Conservation (phyloP, 2,797 vertebrate species). For the Sphenodon punctatus region DNA sequence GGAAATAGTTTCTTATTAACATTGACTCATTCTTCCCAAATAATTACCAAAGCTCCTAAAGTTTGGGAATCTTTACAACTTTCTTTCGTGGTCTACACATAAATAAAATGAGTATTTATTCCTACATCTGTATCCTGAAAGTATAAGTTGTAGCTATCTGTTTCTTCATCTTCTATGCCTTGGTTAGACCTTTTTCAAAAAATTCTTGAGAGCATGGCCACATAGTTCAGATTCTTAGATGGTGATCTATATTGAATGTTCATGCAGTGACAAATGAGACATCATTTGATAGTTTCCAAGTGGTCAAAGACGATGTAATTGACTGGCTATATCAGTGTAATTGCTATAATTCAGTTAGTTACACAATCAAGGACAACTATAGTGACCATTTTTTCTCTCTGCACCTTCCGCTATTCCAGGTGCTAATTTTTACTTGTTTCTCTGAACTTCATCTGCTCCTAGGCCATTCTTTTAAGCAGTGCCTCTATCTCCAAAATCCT, state of each 20-base stretch:
- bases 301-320: neutral
- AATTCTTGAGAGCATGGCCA: neutral
- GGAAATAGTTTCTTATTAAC: neutral
- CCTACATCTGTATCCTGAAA: neutral
- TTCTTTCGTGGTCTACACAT: neutral
- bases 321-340: too few species aligned
- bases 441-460: neutral
- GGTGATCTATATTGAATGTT: neutral
- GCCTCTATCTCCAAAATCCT: neutral
- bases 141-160: neutral
- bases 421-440: neutral
- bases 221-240: neutral
- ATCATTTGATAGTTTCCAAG: constrained; percentile 12
- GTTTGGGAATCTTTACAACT: neutral
- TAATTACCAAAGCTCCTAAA: neutral
- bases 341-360: too few species aligned
- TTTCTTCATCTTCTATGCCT: neutral
- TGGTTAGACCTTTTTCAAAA: neutral
- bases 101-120: neutral
- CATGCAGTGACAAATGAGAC: neutral
- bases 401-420: neutral
- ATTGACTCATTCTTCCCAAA: neutral
- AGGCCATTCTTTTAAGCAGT: neutral
- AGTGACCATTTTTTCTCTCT: too few species aligned
- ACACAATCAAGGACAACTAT: too few species aligned